Base-by-base conservation (phyloP, 1,140 invertebrate species). In the Pygmarrhopalites habei region DNA sequence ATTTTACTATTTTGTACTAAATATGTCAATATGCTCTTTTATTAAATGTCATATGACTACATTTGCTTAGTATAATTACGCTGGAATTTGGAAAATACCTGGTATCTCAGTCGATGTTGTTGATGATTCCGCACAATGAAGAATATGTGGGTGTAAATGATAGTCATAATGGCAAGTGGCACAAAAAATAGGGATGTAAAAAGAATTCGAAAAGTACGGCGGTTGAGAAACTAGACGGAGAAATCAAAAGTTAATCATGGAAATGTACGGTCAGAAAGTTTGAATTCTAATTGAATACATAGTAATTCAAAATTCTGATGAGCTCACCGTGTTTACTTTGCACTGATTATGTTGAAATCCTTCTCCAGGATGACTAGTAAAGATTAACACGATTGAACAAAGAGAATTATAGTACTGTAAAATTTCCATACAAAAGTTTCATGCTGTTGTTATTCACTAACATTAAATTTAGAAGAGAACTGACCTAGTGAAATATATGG, bases 111-210 rank as follows among this genome's bases (percentile, higher is more conserved):
- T 68, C 81, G 77, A 26, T 72, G 72, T 28, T 73, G 74, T 61
- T 82, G 80, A 71, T 83, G 81, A 29, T 72, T 75, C 5, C 74
- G 72, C 2, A 84, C 81, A 30, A 82, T 79, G 15, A 76, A 67
- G 59, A 83, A 80, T 58, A 85, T 84, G 67, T 83, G 82, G 3
- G 75, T 66, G 70, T 85, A 85, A 60, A 83, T 80, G 47, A 80
- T 65, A 4, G 77, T 73, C 81, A 85, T 85, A 0, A 82, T 43
- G 5, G 80, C 51, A 3, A 86, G 74, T 30, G 77, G 76, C 2
- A 76, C 62, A 44, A 79, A 73, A 17, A 79, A 78, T 15, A 74
- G 66, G 19, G 64, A 68, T 10, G 76, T 74, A 2, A 75, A 72
- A 2, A 76, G 62, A 35, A 74, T 58, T 72, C 66, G 21, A 30